Conservation (phyloP, 2,797 vertebrate species). For the Rhincodon typus region DNA sequence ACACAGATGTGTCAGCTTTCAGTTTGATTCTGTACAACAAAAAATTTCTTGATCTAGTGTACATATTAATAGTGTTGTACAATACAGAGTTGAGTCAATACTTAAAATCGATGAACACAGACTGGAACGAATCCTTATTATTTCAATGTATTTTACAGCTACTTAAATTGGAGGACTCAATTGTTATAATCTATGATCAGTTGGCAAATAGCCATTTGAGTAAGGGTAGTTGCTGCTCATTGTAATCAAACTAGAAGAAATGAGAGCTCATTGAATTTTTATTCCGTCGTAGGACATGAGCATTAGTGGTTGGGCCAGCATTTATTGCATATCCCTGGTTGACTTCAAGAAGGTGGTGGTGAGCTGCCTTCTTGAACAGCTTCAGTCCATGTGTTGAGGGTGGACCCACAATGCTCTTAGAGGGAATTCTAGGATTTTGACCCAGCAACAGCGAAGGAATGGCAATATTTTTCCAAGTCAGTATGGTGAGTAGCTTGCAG, state of each 20-base stretch:
- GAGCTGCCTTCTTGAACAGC: no score
- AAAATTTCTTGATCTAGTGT: not conserved
- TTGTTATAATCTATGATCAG: not conserved
- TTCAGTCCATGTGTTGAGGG: no score
- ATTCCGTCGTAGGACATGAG: no score
- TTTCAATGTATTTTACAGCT: not conserved
- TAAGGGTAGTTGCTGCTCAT: not conserved
- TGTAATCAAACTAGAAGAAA: not conserved
- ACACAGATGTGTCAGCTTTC: not conserved
- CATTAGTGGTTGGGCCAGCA: no score
- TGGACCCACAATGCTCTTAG: no score
- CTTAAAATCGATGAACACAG: not conserved
- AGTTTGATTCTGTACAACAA: not conserved
- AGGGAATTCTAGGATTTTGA: no score
- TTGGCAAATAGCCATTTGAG: not conserved
- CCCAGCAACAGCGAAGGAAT: no score
- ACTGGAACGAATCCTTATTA: not conserved
- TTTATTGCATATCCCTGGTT: no score
- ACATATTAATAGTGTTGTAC: not conserved
- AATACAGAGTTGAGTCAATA: no score
- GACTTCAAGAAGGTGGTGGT: no score
- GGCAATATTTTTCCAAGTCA: no score
- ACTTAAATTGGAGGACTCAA: not conserved
- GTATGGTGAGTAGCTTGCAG: no score
- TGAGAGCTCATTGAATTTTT: not conserved